A percentile compares a stretch with the other conserved stretches of the same genome.
Evolutionary conservation across 2,797 vertebrate species (phyloP).

Genomic region (Xiphophorus birchmanni): DNA sequence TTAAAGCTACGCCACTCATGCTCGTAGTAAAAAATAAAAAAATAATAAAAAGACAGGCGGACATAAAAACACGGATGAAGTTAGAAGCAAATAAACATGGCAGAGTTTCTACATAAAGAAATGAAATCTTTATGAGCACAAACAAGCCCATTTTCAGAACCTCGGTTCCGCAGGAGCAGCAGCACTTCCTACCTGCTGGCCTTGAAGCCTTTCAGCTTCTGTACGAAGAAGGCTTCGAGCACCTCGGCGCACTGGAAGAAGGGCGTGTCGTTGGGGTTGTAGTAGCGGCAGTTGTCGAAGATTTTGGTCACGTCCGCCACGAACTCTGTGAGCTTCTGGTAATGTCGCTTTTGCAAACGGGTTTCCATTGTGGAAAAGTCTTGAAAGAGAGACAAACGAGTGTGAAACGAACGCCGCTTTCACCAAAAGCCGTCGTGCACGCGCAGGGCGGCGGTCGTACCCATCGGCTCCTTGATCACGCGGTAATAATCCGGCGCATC

Average conservation of each 20-base stretch:
- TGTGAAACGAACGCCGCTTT: not conserved
- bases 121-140: conserved; percentile 1
- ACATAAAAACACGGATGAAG: conserved; percentile 9
- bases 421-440: not conserved
- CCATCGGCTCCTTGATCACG: conserved; percentile 98
- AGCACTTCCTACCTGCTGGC: conserved; percentile 87
- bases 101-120: conserved; percentile 5
- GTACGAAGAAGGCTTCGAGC: conserved; percentile 98
- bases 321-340: conserved; percentile 97
- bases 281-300: conserved; percentile 99
- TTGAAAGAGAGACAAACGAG: conserved; percentile 43
- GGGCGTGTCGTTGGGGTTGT: conserved; percentile 98
- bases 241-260: conserved; percentile 98
- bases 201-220: conserved; percentile 99
- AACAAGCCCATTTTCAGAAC: not conserved
- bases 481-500: conserved; percentile 98
- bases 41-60: conserved; percentile 3
- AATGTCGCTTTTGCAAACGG: conserved; percentile 91
- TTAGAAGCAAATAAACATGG: conserved; percentile 3
- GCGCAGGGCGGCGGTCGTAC: conserved; percentile 72
- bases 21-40: conserved; percentile 15
- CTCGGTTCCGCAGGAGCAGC: not conserved
- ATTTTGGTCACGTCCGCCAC: conserved; percentile 99
- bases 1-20: conserved; percentile 40
- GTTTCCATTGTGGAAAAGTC: conserved; percentile 98